These are phyloP conservation scores for Eueremaeus valkanovi DNA, from an alignment of 2,888 invertebrate species.

Conservation along the genomic window DNA sequence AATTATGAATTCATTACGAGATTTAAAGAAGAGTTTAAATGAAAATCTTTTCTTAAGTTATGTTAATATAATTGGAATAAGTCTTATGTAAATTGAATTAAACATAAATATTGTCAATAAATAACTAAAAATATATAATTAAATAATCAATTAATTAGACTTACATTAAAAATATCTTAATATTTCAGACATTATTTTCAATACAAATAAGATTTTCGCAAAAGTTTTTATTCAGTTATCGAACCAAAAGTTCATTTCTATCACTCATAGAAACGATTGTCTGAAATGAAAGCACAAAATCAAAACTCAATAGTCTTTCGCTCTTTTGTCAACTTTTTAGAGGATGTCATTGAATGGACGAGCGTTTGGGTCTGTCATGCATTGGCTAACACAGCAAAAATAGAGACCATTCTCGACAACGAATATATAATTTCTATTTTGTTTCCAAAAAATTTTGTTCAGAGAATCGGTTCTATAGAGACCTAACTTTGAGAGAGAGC, in stretches of 20 bases:
- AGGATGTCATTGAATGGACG: neutral
- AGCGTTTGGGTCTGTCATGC: neutral
- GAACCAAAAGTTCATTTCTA: too few species aligned
- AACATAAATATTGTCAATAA: neutral
- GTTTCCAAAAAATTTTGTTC: neutral
- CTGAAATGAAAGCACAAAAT: too few species aligned
- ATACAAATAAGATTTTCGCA: neutral
- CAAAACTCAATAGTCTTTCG: too few species aligned
- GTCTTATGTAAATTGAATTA: too few species aligned
- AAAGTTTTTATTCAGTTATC: too few species aligned
- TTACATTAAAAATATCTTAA: conserved; percentile 8
- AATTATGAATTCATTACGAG: too few species aligned
- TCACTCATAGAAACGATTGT: too few species aligned
- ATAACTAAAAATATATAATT: neutral
- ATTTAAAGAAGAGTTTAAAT: too few species aligned
- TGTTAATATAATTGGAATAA: too few species aligned
- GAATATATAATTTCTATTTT: neutral
- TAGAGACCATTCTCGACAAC: neutral
- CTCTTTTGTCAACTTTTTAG: too few species aligned
- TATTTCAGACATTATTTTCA: neutral
- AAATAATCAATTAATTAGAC: neutral
- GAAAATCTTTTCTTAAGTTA: too few species aligned
- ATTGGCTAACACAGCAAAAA: neutral
- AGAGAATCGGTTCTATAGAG: neutral
- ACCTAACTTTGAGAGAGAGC: neutral